A percentile compares a stretch with the other conserved stretches of the same genome.
Conservation (phyloP, 2,888 invertebrate genomes). For the Lumbricus terrestris region DNA sequence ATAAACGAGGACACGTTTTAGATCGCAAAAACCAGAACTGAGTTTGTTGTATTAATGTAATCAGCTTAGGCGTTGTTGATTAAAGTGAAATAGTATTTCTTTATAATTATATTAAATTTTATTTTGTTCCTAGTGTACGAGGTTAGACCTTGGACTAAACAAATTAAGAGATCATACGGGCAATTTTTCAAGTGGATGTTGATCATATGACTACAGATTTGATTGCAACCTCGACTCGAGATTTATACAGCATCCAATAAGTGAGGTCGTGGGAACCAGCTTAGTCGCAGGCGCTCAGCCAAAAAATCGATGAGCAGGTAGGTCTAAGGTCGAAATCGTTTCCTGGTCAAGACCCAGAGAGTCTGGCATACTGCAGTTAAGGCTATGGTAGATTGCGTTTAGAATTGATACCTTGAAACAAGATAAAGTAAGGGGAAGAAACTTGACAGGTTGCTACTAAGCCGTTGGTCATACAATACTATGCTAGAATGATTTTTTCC, state of each 20-base stretch:
- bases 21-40: background rate
- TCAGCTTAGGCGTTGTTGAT: background rate
- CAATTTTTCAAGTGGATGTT: background rate
- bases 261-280: too few species aligned
- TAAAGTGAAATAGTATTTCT: background rate
- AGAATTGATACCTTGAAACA: too few species aligned
- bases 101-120: background rate
- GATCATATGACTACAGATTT: background rate
- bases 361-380: too few species aligned
- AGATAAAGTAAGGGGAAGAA: too few species aligned
- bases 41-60: too few species aligned
- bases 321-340: too few species aligned
- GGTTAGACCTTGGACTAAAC: background rate
- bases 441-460: background rate
- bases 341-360: too few species aligned
- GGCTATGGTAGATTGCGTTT: too few species aligned
- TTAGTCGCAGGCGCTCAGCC: too few species aligned
- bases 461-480: background rate
- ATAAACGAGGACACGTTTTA: background rate
- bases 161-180: background rate
- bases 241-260: too few species aligned
- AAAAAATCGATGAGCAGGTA: too few species aligned
- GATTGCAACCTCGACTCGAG: too few species aligned
- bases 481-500: background rate
- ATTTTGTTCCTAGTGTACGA: background rate